Percentiles rank a stretch among this genome's conserved stretches.
phyloP scores from a whole-genome alignment of 2,113 vertebrate genomes.

The Ammodytes marinus region DNA sequence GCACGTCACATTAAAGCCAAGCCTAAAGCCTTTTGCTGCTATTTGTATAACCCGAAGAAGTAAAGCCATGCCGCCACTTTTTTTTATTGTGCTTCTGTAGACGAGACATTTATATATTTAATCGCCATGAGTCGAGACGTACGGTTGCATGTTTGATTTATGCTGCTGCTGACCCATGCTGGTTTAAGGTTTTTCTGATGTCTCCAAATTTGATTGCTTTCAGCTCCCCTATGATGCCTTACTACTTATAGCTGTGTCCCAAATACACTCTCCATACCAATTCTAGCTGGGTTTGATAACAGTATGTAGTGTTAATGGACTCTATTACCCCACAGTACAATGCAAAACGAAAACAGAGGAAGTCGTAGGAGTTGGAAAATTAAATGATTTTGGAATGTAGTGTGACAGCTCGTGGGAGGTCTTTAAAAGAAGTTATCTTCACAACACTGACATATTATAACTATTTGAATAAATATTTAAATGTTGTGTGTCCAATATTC shows the following conservation, averaged over 20 bases:
- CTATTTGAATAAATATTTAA: no score
- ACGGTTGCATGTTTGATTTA: neutral
- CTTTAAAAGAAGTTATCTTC: neutral
- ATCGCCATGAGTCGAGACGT: neutral
- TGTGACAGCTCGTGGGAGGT: neutral
- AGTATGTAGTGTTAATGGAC: neutral
- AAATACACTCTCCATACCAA: conserved; percentile 18
- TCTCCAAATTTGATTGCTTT: conserved; percentile 36
- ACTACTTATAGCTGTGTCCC: conserved; percentile 33
- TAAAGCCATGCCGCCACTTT: conserved; percentile 27
- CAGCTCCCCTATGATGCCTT: conserved; percentile 41
- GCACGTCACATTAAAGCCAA: conserved; percentile 64
- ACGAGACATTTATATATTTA: conserved; percentile 19
- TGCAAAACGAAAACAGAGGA: neutral
- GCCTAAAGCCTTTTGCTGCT: conserved; percentile 68
- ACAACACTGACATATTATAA: neutral
- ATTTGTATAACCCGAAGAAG: conserved; percentile 72
- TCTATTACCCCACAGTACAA: neutral
- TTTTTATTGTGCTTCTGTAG: conserved; percentile 25
- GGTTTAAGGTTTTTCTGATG: conserved; percentile 18
- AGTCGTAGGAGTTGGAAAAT: neutral
- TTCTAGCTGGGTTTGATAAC: neutral
- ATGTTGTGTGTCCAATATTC: no score
- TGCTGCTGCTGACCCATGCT: neutral
- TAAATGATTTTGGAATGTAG: neutral